Evolutionary conservation across 2,888 invertebrate genomes (phyloP), one percentile per base, ranked within the genome.

Genomic region (Hydropsyche betteni): DNA sequence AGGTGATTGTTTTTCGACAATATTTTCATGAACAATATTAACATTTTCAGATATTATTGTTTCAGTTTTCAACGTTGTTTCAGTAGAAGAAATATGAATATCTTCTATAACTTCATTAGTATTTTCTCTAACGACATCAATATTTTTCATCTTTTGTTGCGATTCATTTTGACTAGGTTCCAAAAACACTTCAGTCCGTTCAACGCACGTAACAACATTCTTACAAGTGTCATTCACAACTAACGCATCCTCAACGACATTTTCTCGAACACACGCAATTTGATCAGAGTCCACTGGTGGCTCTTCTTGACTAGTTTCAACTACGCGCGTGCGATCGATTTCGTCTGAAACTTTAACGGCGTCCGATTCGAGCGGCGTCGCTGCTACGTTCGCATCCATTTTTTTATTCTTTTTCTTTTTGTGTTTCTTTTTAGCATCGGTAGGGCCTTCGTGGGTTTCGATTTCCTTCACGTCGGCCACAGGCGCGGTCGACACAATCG

Each of bases 31-130:
- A 44, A 44, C 44, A 10, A 44, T 44, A 8, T 44, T 10, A 77
- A 77, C 14, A 52, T 53, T 74, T 75, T 77, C 74, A 68, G 74
- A 52, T 70, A 75, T 79, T 34, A 69, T 69, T 70, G 76, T 76
- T 14, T 55, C 24, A 24, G 24, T 55, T 10, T 12, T 55, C 74
- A 85, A 82, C 79, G 85, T 81, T 16, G 82, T 78, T 6, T 44
- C 10, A 8, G 44, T 44, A 44, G 44, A 44, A 6, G 10, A 6
- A 8, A 44, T 44, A 44, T 6, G 44, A 44, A 44, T 44, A 44
- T 44, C 3, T 44, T 44, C 44, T 6, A 44, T 10, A 44, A 10
- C 6, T 44, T 44, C 44, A 44, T 0, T 4, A 44, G 6, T 10
- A 44, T 44, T 44, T 10, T 44, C 10, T 10, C 0, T 8, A 44